phyloP scores from a whole-genome alignment of 2,797 vertebrate species.

The Oreortyx pictus region DNA sequence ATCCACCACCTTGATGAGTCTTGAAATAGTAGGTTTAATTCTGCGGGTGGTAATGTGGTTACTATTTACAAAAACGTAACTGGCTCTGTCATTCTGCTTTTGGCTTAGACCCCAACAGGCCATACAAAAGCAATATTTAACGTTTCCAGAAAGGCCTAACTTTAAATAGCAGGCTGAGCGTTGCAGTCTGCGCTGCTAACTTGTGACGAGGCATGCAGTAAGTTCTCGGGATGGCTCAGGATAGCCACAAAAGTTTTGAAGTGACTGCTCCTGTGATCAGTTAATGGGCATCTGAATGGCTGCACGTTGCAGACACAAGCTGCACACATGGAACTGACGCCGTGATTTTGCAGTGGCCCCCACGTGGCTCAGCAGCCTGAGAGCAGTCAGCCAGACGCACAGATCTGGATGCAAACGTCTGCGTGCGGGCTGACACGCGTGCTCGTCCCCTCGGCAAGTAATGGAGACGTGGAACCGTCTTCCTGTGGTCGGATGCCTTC shows the following conservation, averaged over 20 bases:
- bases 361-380: fast-evolving
- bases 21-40: neutral
- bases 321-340: fast-evolving
- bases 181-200: neutral
- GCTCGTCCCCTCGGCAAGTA: fast-evolving
- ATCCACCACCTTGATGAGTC: neutral
- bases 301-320: fast-evolving
- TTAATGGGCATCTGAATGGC: neutral
- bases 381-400: neutral
- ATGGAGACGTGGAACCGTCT: neutral
- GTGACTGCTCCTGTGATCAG: neutral
- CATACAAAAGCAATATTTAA: neutral
- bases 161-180: neutral
- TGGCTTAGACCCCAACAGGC: neutral
- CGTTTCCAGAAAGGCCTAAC: neutral
- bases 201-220: neutral
- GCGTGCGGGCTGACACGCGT: fast-evolving
- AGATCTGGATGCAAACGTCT: fast-evolving
- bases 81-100: neutral
- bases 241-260: neutral
- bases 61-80: neutral
- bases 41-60: neutral
- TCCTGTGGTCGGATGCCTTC: neutral
- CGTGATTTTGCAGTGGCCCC: fast-evolving
- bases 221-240: neutral